These are phyloP conservation scores for Rhabditoides inermis DNA, from an alignment of 2,888 invertebrate species.

Conservation along the genomic window DNA sequence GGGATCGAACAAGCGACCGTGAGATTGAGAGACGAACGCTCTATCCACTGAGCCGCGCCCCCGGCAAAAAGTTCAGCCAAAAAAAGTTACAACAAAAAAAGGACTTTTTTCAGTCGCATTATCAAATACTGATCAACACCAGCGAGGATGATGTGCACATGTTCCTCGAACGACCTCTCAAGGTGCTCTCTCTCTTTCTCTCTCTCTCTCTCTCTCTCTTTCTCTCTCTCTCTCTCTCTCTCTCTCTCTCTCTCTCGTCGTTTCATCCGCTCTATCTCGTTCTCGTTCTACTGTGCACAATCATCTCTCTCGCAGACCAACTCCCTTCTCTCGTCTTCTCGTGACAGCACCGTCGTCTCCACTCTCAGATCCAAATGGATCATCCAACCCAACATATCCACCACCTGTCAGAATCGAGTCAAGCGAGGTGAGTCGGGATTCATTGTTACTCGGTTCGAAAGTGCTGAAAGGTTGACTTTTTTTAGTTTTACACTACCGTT, in stretches of 20 bases:
- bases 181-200: background rate
- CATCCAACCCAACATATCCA: slow-evolving; percentile 1
- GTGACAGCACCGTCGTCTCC: background rate
- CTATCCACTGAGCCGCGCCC: no score
- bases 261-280: background rate
- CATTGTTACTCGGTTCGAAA: no score
- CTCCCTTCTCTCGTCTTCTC: slow-evolving; percentile 14
- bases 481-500: background rate
- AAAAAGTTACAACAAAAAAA: no score
- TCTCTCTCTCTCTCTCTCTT: background rate
- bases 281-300: slow-evolving; percentile 8
- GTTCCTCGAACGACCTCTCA: background rate
- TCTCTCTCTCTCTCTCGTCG: slow-evolving; percentile 7
- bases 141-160: no score
- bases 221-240: slow-evolving; percentile 9
- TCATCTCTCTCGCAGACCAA: no score
- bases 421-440: no score
- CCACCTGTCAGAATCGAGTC: no score
- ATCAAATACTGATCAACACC: no score
- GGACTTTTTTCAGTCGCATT: no score
- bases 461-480: background rate
- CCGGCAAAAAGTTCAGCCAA: no score
- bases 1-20: no score
- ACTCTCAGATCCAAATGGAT: slow-evolving; percentile 1
- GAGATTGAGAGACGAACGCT: no score